phyloP scores from a whole-genome alignment of 2,797 vertebrate species.

The Syngnathus acus region DNA sequence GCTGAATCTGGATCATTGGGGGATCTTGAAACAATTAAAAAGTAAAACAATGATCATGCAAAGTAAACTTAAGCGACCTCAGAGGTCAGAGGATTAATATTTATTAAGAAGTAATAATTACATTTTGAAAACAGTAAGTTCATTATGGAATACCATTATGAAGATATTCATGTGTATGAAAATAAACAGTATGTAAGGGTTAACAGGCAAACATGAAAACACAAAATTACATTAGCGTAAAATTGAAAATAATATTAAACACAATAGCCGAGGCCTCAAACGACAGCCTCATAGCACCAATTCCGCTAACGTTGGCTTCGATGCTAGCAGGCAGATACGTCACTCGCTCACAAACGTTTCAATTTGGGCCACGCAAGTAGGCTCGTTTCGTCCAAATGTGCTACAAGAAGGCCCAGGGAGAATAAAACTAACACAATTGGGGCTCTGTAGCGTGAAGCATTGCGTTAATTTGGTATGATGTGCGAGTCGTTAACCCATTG shows the following conservation, averaged over 20 bases:
- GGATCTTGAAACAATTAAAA: not conserved
- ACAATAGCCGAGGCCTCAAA: not conserved
- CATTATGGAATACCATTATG: not conserved
- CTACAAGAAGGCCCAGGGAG: not conserved
- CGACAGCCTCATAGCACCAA: not conserved
- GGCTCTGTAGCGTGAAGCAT: fast-evolving
- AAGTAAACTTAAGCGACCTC: not conserved
- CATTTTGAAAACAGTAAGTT: too few relatives aligned
- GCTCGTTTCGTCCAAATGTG: conserved; percentile 9
- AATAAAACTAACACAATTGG: too few relatives aligned
- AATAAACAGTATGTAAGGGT: not conserved
- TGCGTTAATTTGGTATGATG: conserved; percentile 27
- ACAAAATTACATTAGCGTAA: not conserved
- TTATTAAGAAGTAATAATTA: not conserved
- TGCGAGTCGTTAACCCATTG: conserved; percentile 29
- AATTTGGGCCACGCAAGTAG: conserved; percentile 31
- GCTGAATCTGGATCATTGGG: too few relatives aligned
- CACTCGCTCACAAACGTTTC: conserved; percentile 9
- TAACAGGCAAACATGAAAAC: not conserved
- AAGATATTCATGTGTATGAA: not conserved
- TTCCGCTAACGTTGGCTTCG: conserved; percentile 52
- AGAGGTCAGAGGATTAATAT: not conserved
- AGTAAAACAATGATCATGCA: not conserved
- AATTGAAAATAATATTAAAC: not conserved
- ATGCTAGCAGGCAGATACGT: conserved; percentile 23